These are phyloP conservation scores for Trichoplusia ni DNA, from an alignment of 1,140 invertebrate genomes.

Conservation along the genomic window DNA sequence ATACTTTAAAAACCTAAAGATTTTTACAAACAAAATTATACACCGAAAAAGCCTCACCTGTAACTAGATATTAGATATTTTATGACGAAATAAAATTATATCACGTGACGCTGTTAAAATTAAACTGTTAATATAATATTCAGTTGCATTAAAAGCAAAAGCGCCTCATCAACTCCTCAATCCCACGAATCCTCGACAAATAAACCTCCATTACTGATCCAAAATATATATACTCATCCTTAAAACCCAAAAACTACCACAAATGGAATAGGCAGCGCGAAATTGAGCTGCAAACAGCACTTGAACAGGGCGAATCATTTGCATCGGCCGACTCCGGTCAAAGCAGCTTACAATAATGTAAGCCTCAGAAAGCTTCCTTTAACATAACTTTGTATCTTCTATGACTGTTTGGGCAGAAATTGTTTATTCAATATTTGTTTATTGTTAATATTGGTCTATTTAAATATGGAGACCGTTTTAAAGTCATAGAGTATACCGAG, in stretches of 20 bases:
- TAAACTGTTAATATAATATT: too few species aligned
- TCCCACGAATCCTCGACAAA: too few species aligned
- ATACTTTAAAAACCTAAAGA: too few species aligned
- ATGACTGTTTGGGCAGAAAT: neutral
- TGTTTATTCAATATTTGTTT: constrained; percentile 21
- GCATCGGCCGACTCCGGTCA: constrained; percentile 32
- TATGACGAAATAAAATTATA: too few species aligned
- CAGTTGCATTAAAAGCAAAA: too few species aligned
- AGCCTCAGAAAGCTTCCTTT: constrained; percentile 27
- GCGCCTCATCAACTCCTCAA: too few species aligned
- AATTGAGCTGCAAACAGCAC: neutral
- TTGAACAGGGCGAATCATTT: constrained; percentile 27
- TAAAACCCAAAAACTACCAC: neutral
- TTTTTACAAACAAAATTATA: too few species aligned
- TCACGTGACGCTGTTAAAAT: too few species aligned
- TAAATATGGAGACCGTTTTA: too few species aligned
- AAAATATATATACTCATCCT: neutral
- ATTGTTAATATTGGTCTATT: neutral
- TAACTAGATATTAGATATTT: too few species aligned
- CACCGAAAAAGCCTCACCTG: too few species aligned
- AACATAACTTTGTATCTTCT: constrained; percentile 35
- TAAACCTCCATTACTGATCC: neutral
- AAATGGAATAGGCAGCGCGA: neutral
- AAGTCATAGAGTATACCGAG: too few species aligned
- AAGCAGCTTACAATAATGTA: constrained; percentile 40